These are phyloP conservation scores for Trichacis sp. DNA, from an alignment of 2,888 invertebrate species.

Conservation along the genomic window DNA sequence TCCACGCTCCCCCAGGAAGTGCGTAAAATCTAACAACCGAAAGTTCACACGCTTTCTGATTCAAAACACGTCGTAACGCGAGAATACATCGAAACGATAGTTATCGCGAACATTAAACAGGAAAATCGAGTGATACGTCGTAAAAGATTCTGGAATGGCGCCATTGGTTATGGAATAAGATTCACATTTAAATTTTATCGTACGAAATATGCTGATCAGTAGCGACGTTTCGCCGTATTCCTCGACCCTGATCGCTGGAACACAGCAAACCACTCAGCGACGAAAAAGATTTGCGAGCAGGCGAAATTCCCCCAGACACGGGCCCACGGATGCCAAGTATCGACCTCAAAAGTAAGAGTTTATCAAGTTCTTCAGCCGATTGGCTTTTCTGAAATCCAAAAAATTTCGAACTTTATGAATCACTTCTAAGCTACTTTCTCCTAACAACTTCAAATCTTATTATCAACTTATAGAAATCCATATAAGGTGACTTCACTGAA, in stretches of 20 bases:
- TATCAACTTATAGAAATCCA: no score
- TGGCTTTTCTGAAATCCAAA: no score
- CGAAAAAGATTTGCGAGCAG: constrained; percentile 39
- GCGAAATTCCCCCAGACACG: constrained; percentile 36
- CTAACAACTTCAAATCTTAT: no score
- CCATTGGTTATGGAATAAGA: constrained; percentile 5
- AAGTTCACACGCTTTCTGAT: no score
- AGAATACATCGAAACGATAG: neutral
- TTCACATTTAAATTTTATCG: constrained; percentile 22
- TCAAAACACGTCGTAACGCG: neutral
- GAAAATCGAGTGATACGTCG: neutral
- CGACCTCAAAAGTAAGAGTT: constrained; percentile 48
- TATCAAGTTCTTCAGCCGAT: constrained; percentile 56
- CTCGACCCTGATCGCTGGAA: constrained; percentile 32
- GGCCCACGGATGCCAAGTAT: constrained; percentile 35
- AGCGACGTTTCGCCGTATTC: constrained; percentile 24
- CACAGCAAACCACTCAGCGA: constrained; percentile 42
- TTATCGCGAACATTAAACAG: neutral
- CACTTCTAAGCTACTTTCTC: no score
- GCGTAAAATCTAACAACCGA: no score
- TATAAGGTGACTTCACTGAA: no score
- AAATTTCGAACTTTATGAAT: no score
- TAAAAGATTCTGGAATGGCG: constrained; percentile 1
- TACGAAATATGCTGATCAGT: constrained; percentile 22
- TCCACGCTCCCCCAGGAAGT: no score